A percentile compares a stretch with the other conserved stretches of the same genome.
phyloP scores from a whole-genome alignment of 2,113 vertebrate genomes.

The Saguinus imperator region DNA sequence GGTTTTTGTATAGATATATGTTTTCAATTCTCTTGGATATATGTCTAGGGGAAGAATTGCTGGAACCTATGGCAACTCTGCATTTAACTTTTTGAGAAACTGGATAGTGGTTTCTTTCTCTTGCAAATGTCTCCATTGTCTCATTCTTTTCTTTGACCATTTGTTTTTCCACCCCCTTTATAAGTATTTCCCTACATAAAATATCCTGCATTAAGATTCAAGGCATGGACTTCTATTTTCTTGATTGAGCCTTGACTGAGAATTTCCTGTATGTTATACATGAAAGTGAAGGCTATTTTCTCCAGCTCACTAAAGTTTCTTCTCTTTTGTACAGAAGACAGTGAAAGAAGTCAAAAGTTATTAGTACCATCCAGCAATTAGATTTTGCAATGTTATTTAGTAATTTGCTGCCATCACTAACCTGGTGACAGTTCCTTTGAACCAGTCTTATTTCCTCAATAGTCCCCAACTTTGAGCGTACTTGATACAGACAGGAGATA shows the following conservation, averaged over 20 bases:
- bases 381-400: neutral
- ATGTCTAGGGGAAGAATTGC: neutral
- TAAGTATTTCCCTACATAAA: neutral
- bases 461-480: neutral
- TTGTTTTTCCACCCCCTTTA: neutral
- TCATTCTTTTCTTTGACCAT: neutral
- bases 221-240: neutral
- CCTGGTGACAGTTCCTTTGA: neutral
- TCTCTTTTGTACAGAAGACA: neutral
- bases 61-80: neutral
- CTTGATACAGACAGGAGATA: too few relatives aligned
- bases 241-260: neutral
- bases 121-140: neutral
- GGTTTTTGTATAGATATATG: neutral
- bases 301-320: neutral
- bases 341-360: constrained; percentile 9
- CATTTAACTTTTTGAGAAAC: neutral
- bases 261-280: neutral
- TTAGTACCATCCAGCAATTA: neutral
- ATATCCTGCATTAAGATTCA: neutral
- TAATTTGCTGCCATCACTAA: constrained; percentile 2
- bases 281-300: neutral
- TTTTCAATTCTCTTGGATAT: neutral
- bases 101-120: neutral
- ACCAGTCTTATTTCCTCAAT: neutral